Base-by-base conservation (phyloP, 2,113 vertebrate genomes). In the Psilopsiagon aurifrons region DNA sequence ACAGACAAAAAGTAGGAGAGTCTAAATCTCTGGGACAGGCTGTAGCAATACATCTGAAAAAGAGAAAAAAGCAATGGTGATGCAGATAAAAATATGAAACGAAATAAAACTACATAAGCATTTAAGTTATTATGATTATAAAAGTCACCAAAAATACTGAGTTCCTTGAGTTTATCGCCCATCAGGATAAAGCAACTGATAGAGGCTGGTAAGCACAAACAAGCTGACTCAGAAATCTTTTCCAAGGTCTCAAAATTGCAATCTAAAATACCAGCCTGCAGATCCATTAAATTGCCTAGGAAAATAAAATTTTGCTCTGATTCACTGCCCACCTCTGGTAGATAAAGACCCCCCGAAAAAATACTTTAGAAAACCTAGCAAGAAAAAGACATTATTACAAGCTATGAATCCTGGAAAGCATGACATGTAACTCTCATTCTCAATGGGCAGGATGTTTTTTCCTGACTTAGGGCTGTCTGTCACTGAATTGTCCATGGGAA, bases 191-290 rank as follows among this genome's bases (percentile, higher is more conserved):
- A 78, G 60, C 11, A 60, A 35, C 13, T 76, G 52, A 92, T 31
- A 29, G 15, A 74, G 37, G 75, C 35, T 90, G 68, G 46, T 84
- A 91, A 88, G 79, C 52, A 78, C 44, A 86, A 52, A 75, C 28
- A 86, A 88, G 59, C 60, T 86, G 88, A 88, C 67, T 86, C 57
- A 76, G 88, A 96, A 91, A 94, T 82, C 52, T 88, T 78, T 81
- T 69, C 52, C 71, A 79, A 73, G 35, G 46, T 82, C 74, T 96
- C 69, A 79, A 73, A 92, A 89, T 22, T 81, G 79, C 57, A 79
- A 87, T 62, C 22, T 69, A 62, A 93, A 93, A 84, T 44, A 71
- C 8, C 25, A 94, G 37, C 41, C 79, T 79, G 44, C 39, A 54
- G 41, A 66, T 94, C 52, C 43, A 84, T 78, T 91, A 95, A 74